These are phyloP conservation scores for Hypomecis atomaria DNA, from an alignment of 2,888 invertebrate species.

Conservation along the genomic window DNA sequence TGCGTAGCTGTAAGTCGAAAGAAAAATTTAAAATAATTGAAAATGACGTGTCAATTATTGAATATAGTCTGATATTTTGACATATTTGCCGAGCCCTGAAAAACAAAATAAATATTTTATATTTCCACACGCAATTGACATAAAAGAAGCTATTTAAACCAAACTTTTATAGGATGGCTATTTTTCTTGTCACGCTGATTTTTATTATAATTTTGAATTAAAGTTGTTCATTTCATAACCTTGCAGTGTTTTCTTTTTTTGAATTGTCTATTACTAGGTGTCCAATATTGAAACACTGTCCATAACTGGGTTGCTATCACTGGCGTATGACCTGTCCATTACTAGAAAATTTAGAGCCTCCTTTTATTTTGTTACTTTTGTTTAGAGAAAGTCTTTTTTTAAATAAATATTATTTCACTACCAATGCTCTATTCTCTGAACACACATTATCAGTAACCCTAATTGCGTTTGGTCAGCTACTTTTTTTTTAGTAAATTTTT, in stretches of 20 bases:
- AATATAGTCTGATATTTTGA: conserved; percentile 15
- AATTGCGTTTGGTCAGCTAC: conserved; percentile 5
- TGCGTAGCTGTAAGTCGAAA: conserved; percentile 10
- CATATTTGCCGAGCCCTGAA: conserved; percentile 12
- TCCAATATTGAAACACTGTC: conserved; percentile 8
- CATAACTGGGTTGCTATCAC: conserved; percentile 9
- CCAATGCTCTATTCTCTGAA: conserved; percentile 10
- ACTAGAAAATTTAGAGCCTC: conserved; percentile 11
- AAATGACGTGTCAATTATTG: conserved; percentile 16
- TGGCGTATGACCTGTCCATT: conserved; percentile 7
- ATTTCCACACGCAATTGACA: conserved; percentile 3
- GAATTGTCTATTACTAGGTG: conserved; percentile 9
- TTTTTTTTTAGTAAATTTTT: conserved; percentile 2
- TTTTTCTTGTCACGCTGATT: background rate
- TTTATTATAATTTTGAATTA: conserved; percentile 8
- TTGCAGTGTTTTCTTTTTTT: conserved; percentile 8
- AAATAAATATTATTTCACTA: conserved; percentile 3
- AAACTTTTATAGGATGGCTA: conserved; percentile 4
- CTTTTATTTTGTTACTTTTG: conserved; percentile 10
- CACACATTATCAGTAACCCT: conserved; percentile 7
- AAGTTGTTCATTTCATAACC: conserved; percentile 6
- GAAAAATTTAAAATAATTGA: conserved; percentile 11
- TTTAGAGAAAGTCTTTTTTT: conserved; percentile 9
- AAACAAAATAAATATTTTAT: conserved; percentile 5
- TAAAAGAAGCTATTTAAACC: conserved; percentile 6